phyloP scores from a whole-genome alignment of 2,888 invertebrate genomes.

The Gandaritis pyraliata region DNA sequence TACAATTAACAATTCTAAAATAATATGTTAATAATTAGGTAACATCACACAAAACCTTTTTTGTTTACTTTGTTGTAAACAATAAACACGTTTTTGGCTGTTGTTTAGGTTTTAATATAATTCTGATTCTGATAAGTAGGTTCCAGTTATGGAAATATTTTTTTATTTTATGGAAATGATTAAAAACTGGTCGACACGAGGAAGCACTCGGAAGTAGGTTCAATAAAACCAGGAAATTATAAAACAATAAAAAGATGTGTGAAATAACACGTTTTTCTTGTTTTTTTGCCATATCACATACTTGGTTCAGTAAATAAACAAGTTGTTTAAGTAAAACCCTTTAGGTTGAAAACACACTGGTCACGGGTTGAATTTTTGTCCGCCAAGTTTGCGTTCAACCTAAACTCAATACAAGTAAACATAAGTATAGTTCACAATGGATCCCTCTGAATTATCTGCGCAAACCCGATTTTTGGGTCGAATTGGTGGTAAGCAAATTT shows the following conservation, averaged over 20 bases:
- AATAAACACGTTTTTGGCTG: conserved; percentile 21
- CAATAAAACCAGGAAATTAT: conserved; percentile 14
- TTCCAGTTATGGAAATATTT: conserved; percentile 22
- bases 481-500: no score
- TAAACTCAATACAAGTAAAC: no score
- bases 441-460: no score
- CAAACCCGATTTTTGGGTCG: no score
- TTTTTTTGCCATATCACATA: not conserved
- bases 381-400: no score
- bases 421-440: no score
- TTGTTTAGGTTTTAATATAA: conserved; percentile 7
- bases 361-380: no score
- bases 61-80: conserved; percentile 18
- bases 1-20: no score
- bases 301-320: not conserved
- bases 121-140: not conserved
- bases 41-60: conserved; percentile 7
- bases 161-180: conserved; percentile 9
- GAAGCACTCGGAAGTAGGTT: conserved; percentile 14
- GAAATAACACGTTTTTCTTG: not conserved
- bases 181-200: conserved; percentile 11
- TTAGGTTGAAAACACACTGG: not conserved
- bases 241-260: conserved; percentile 13
- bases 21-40: no score
- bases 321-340: not conserved